A percentile compares a stretch with the other conserved stretches of the same genome.
Evolutionary conservation across 2,888 invertebrate species (phyloP).

Genomic region (Hymenopus coronatus): DNA sequence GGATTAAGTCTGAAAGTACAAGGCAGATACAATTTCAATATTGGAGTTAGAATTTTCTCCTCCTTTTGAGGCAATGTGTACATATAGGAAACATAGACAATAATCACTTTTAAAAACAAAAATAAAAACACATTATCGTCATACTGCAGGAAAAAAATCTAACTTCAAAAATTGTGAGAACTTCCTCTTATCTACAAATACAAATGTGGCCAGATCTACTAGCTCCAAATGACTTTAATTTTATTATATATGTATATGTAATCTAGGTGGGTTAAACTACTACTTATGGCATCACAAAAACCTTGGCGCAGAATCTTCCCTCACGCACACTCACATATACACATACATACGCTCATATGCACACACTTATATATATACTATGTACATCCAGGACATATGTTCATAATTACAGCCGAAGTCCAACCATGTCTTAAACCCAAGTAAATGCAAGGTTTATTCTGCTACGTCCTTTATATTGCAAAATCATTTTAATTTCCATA

Average conservation of each 20-base stretch:
- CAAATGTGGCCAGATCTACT: not conserved
- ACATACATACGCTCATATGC: not conserved
- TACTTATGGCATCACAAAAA: slow-evolving; percentile 29
- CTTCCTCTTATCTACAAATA: not conserved
- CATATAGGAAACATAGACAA: not conserved
- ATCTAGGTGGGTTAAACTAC: slow-evolving; percentile 26
- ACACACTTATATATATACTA: not conserved
- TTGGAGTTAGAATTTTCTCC: slow-evolving; percentile 6
- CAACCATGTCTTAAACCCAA: not conserved
- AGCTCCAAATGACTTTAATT: not conserved
- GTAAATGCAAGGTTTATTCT: not conserved
- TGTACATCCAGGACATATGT: not conserved
- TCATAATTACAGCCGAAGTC: not conserved
- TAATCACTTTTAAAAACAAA: not conserved
- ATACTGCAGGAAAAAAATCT: slow-evolving; percentile 9
- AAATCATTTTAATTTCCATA: not conserved
- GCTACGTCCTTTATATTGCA: not conserved
- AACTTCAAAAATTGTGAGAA: slow-evolving; percentile 12
- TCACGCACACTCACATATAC: not conserved
- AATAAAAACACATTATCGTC: not conserved
- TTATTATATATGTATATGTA: not conserved
- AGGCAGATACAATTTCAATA: not conserved
- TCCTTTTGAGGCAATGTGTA: not conserved
- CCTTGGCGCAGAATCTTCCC: not conserved
- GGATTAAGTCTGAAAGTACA: not conserved